These are phyloP conservation scores for Platycnemis pennipes DNA, from an alignment of 2,888 invertebrate species.

Conservation along the genomic window DNA sequence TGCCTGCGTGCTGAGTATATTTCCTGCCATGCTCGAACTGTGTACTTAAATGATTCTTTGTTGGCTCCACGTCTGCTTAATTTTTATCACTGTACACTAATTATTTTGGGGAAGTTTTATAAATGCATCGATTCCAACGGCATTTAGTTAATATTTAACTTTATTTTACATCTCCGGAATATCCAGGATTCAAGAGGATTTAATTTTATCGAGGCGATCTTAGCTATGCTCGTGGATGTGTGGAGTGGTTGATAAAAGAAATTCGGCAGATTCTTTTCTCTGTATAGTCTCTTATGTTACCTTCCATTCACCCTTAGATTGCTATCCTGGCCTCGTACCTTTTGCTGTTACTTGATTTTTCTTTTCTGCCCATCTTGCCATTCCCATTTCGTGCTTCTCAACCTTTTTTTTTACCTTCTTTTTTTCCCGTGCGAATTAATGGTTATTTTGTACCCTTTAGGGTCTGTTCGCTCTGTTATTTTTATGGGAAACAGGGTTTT, in stretches of 20 bases:
- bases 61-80: background rate
- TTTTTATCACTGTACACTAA: background rate
- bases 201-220: background rate
- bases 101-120: background rate
- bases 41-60: background rate
- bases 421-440: background rate
- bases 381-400: background rate
- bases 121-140: background rate
- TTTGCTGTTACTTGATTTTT: background rate
- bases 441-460: background rate
- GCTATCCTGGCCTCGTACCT: constrained; percentile 34
- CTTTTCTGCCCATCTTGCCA: background rate
- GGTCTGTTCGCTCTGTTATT: background rate
- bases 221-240: background rate
- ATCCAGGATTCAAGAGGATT: background rate
- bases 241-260: background rate
- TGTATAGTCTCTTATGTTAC: background rate
- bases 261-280: constrained; percentile 5
- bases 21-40: background rate
- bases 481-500: background rate
- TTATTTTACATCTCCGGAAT: background rate
- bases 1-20: too few species aligned
- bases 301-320: constrained; percentile 18
- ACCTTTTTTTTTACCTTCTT: background rate
- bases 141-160: background rate